Conservation (phyloP, 2,797 vertebrate species). For the Peromyscus eremicus region DNA sequence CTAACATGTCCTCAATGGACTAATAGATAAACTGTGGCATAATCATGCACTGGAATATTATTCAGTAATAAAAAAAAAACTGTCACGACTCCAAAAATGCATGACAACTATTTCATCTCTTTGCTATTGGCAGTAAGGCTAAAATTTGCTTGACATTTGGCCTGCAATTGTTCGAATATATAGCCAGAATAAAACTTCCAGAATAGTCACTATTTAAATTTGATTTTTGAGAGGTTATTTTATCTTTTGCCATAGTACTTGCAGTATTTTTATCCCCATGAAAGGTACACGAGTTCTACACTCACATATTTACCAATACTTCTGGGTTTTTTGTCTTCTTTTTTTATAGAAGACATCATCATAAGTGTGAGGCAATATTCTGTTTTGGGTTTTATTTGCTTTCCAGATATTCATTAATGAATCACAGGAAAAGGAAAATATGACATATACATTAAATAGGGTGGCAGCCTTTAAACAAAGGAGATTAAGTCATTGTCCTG, state of each 20-base stretch:
- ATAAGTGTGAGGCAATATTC: background rate
- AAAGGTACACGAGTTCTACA: background rate
- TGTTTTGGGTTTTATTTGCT: background rate
- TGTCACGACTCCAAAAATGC: too few relatives aligned
- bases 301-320: background rate
- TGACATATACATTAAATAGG: background rate
- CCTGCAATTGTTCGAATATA: background rate
- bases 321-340: background rate
- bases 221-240: background rate
- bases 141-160: background rate
- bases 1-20: background rate
- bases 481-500: background rate
- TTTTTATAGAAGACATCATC: background rate
- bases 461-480: background rate
- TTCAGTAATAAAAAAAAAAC: background rate
- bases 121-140: background rate
- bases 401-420: background rate
- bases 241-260: rapidly evolving
- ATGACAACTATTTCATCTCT: background rate
- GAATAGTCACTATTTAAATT: background rate
- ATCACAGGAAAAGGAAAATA: background rate
- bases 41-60: background rate
- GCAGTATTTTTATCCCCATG: background rate
- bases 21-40: too few relatives aligned
- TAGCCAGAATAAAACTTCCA: background rate